Percentiles rank a stretch among this genome's conserved stretches.
phyloP scores from a whole-genome alignment of 2,888 invertebrate genomes.

The Diarsia rubi region DNA sequence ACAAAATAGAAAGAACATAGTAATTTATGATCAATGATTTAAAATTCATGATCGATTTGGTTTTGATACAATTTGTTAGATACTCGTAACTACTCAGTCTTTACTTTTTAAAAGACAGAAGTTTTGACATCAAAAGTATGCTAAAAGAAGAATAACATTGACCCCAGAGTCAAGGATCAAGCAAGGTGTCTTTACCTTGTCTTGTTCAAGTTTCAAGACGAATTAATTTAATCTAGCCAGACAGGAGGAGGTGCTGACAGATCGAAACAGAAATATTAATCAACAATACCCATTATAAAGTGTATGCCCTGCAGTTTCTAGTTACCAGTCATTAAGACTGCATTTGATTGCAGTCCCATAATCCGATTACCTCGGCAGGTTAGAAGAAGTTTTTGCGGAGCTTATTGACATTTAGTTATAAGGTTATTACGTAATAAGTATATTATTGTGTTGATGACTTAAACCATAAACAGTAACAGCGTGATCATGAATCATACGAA shows the following conservation, averaged over 20 bases:
- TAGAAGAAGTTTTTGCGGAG: neutral
- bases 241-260: constrained; percentile 27
- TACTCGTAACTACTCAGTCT: neutral
- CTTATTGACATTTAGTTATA: constrained; percentile 25
- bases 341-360: constrained; percentile 19
- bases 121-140: neutral
- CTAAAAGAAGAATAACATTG: neutral
- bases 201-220: constrained; percentile 3
- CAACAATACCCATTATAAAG: neutral
- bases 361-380: constrained; percentile 9
- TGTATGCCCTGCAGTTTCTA: neutral
- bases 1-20: constrained; percentile 16
- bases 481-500: constrained; percentile 62
- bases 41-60: constrained; percentile 27
- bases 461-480: constrained; percentile 49
- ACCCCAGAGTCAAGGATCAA: constrained; percentile 34
- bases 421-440: constrained; percentile 21
- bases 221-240: constrained; percentile 24
- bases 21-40: constrained; percentile 1
- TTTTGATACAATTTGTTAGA: neutral
- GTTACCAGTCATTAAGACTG: constrained; percentile 13
- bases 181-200: neutral
- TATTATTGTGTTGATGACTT: constrained; percentile 53
- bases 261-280: constrained; percentile 20
- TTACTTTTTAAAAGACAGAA: neutral